Conservation (phyloP, 2,113 vertebrate genomes). For the Phaetusa simplex region DNA sequence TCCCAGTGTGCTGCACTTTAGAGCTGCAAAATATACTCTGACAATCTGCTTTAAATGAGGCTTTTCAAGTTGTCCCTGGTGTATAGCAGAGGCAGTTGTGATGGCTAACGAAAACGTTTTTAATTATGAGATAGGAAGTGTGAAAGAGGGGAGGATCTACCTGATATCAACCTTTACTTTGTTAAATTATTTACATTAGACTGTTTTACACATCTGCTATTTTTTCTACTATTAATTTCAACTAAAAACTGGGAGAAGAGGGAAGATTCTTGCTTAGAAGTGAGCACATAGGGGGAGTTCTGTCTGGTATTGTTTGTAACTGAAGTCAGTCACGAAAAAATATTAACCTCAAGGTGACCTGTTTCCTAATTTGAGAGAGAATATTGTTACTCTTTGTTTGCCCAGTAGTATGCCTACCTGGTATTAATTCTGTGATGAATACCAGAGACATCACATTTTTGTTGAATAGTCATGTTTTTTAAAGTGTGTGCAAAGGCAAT, state of each 20-base stretch:
- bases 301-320: neutral
- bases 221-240: neutral
- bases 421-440: neutral
- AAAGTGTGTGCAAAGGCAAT: neutral
- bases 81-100: neutral
- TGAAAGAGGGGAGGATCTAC: neutral
- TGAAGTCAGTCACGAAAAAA: neutral
- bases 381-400: neutral
- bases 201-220: neutral
- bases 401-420: neutral
- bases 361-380: neutral
- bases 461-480: neutral
- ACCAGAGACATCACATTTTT: neutral
- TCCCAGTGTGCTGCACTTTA: neutral
- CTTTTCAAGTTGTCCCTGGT: neutral
- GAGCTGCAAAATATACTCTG: neutral
- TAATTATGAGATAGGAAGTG: neutral
- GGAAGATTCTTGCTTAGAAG: neutral
- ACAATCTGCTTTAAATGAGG: neutral
- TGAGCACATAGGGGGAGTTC: neutral
- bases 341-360: neutral
- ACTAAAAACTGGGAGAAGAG: neutral
- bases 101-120: neutral
- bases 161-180: neutral
- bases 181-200: neutral